Base-by-base conservation (phyloP, 2,888 invertebrate species). In the Apamea crenata region DNA sequence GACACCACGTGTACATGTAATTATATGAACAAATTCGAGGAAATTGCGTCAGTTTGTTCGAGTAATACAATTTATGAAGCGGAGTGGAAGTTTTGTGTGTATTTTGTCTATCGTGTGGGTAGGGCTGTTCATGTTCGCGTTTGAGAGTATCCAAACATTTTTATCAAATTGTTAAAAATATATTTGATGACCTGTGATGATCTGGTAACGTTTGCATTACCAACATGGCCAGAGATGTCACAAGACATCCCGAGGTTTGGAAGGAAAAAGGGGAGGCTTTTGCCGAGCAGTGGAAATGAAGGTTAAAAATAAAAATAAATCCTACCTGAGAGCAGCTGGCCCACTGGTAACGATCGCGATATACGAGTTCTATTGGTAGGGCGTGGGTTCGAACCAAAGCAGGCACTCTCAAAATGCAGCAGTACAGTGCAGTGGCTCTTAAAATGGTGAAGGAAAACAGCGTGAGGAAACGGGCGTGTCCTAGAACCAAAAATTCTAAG, bases 1-100 rank as follows among this genome's bases (percentile, higher is more conserved):
- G 71, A 59, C 69, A 44, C 16, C 36, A 59, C 40, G 25, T 78
- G 12, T 77, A 76, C 21, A 44, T 74, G 71, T 69, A 85, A 87
- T 85, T 77, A 78, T 72, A 83, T 78, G 82, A 85, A 83, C 74
- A 78, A 83, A 83, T 87, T 85, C 78, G 69, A n/a, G 36, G 69
- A 70, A 81, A 81, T 65, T 80, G 32, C 69, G 70, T 78, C 80
- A 78, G 74, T 81, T 83, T 81, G 78, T 83, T 85, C 65, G 44
- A 74, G 56, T 78, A 83, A 85, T 63, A 80, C 76, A 86, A 83
- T 81, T 86, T 83, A 68, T 71, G 74, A 65, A 74, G 70, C 61
- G 53, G 6, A 77, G 74, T 12, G 25, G 78, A 69, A 75, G 68
- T 78, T 87, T 79, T 67, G 69, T 69, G 67, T 78, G 67, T 84